Conservation (phyloP, 2,888 invertebrate genomes). For the Ecliptopera silaceata region DNA sequence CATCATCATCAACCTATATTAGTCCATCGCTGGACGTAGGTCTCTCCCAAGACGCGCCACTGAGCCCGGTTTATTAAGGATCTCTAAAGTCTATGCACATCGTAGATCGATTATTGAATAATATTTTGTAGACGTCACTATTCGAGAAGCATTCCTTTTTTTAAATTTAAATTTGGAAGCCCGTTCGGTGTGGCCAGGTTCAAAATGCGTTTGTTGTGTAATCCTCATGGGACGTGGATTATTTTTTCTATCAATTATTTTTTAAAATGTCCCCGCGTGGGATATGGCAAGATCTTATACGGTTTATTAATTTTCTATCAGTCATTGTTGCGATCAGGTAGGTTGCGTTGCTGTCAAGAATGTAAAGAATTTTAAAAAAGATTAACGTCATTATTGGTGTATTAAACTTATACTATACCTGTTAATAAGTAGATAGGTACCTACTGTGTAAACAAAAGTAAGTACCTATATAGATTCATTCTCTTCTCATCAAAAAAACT, state of each 20-base stretch:
- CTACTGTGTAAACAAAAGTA: too few species aligned
- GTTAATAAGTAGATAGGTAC: too few species aligned
- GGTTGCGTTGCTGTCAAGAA: constrained; percentile 13
- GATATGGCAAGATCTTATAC: constrained; percentile 64
- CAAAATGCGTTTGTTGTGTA: constrained; percentile 82
- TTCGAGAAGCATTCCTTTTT: constrained; percentile 38
- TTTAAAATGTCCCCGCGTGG: constrained; percentile 68
- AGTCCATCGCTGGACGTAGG: too few species aligned
- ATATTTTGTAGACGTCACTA: constrained; percentile 46
- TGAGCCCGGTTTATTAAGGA: constrained; percentile 11
- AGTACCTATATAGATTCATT: too few species aligned
- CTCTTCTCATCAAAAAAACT: too few species aligned
- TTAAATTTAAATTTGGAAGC: constrained; percentile 66
- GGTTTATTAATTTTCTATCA: constrained; percentile 71
- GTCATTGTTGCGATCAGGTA: constrained; percentile 54
- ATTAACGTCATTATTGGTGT: background rate
- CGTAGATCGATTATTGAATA: constrained; percentile 45
- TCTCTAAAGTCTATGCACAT: constrained; percentile 42
- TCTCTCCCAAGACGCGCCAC: too few species aligned
- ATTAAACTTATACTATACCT: too few species aligned
- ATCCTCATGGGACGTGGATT: constrained; percentile 78
- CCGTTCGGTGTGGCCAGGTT: constrained; percentile 74
- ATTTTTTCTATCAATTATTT: constrained; percentile 70
- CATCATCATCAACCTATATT: too few species aligned
- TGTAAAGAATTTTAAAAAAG: constrained; percentile 8